These are phyloP conservation scores for Exocentrus adspersus DNA, from an alignment of 2,888 invertebrate genomes.

Conservation along the genomic window DNA sequence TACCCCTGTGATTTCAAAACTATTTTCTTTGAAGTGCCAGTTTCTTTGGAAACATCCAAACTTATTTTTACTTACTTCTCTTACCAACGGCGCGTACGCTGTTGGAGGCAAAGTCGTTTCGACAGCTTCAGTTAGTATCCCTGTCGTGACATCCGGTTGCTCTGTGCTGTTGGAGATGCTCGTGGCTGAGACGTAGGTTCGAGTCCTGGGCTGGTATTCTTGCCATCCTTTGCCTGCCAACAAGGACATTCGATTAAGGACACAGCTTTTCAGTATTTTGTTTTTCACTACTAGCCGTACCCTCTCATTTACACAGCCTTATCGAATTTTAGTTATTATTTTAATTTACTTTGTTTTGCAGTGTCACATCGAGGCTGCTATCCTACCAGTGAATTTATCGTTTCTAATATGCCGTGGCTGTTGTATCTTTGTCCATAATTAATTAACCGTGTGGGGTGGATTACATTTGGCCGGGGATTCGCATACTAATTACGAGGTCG, in stretches of 20 bases:
- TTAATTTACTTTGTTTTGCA: too few relatives aligned
- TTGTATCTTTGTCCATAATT: not conserved
- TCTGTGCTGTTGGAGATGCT: conserved; percentile 24
- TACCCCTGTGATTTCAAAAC: too few relatives aligned
- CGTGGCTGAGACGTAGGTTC: conserved; percentile 49
- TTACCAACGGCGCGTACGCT: conserved; percentile 19
- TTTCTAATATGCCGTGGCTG: not conserved
- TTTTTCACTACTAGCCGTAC: too few relatives aligned
- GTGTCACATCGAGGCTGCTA: too few relatives aligned
- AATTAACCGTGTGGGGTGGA: not conserved
- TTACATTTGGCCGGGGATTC: not conserved
- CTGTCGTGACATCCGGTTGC: conserved; percentile 29
- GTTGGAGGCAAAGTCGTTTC: conserved; percentile 19
- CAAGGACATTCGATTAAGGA: too few relatives aligned
- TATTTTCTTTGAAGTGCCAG: too few relatives aligned
- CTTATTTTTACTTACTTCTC: conserved; percentile 28
- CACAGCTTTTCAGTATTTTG: too few relatives aligned
- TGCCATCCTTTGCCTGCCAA: conserved; percentile 60
- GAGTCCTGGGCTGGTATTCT: conserved; percentile 50
- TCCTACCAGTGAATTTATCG: too few relatives aligned
- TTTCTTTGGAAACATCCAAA: too few relatives aligned
- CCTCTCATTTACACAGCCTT: too few relatives aligned
- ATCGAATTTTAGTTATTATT: too few relatives aligned
- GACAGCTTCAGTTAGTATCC: conserved; percentile 7
- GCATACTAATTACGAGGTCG: not conserved